Conservation (phyloP, 2,888 invertebrate genomes). For the Polydrusus pterygomalis region DNA sequence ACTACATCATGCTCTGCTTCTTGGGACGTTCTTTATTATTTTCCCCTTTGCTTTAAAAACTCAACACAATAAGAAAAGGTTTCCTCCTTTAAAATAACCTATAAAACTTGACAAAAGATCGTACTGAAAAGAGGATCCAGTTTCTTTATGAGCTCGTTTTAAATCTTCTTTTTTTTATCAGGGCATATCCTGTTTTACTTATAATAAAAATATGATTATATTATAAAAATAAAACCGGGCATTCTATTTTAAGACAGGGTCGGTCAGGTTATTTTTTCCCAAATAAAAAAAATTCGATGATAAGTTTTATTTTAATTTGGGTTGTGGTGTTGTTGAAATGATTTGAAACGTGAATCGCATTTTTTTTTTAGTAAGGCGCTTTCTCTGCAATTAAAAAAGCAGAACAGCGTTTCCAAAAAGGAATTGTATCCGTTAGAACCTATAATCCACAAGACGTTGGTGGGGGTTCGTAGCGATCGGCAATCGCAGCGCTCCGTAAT, state of each 20-base stretch:
- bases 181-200: constrained; percentile 52
- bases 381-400: no score
- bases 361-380: no score
- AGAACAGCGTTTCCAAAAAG: no score
- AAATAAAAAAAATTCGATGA: no score
- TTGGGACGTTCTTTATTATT: constrained; percentile 31
- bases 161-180: constrained; percentile 39
- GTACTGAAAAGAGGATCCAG: constrained; percentile 45
- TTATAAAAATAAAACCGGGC: constrained; percentile 31
- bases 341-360: no score
- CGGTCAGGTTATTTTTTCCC: not conserved
- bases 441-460: no score
- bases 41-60: constrained; percentile 35
- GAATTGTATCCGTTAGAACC: no score
- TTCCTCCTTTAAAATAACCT: constrained; percentile 52
- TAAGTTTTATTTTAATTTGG: not conserved
- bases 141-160: constrained; percentile 51
- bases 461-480: no score
- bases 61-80: constrained; percentile 48
- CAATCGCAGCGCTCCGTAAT: no score
- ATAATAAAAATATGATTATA: constrained; percentile 53
- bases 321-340: no score
- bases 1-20: constrained; percentile 17
- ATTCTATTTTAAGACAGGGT: constrained; percentile 22
- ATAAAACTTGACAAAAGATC: constrained; percentile 53